Evolutionary conservation across 2,113 vertebrate species (phyloP).

Genomic region (Saiga tatarica): DNA sequence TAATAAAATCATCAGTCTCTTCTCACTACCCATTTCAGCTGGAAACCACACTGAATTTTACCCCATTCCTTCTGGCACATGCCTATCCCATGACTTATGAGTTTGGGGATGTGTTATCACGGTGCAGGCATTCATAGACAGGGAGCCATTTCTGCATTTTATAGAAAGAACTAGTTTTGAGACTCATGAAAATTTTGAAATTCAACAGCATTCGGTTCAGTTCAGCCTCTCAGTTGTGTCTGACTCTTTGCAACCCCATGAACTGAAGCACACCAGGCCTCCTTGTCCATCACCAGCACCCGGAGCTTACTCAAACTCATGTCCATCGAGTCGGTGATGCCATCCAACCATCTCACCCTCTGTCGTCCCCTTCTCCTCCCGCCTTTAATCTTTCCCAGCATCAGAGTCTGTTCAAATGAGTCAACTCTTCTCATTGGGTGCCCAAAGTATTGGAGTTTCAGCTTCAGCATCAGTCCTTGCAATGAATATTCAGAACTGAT

Average conservation of each 20-base stretch:
- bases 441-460: neutral
- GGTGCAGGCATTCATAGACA: neutral
- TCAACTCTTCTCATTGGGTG: neutral
- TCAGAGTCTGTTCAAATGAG: neutral
- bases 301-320: neutral
- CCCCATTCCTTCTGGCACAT: neutral
- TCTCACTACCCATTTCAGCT: neutral
- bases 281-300: neutral
- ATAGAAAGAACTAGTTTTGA: neutral
- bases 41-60: neutral
- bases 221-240: neutral
- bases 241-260: fast-evolving
- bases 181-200: neutral
- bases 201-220: neutral
- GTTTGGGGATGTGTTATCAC: neutral
- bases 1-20: neutral
- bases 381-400: fast-evolving
- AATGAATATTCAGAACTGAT: neutral
- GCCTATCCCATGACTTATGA: fast-evolving
- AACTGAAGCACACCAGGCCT: fast-evolving
- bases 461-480: neutral
- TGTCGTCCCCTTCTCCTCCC: neutral
- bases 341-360: neutral
- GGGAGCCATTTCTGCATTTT: neutral
- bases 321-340: neutral